These are phyloP conservation scores for Ophraella communa DNA, from an alignment of 2,888 invertebrate genomes.

Conservation along the genomic window DNA sequence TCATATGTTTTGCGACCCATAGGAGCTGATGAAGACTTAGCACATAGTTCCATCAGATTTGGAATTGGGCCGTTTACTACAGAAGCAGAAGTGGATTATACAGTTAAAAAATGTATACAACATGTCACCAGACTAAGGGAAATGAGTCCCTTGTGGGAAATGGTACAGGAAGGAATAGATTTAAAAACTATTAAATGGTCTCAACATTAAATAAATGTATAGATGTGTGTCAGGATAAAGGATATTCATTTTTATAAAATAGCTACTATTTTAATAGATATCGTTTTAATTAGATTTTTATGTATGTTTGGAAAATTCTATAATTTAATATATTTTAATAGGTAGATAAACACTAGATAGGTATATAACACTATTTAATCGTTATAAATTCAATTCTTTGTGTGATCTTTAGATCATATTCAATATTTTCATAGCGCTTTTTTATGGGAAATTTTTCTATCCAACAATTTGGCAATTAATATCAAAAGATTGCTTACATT, in stretches of 20 bases:
- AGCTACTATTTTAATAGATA: not conserved
- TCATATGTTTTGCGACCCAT: slow-evolving; percentile 98
- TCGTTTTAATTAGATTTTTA: too few species aligned
- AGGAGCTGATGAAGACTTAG: slow-evolving; percentile 97
- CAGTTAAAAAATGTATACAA: slow-evolving; percentile 87
- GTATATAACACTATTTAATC: too few species aligned
- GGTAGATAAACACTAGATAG: too few species aligned
- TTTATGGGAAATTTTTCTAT: too few species aligned
- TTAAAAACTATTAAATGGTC: slow-evolving; percentile 97
- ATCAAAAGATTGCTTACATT: too few species aligned
- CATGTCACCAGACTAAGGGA: slow-evolving; percentile 90
- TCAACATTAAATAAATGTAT: slow-evolving; percentile 75
- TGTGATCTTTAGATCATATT: too few species aligned
- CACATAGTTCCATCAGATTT: slow-evolving; percentile 98
- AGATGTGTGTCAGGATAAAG: not conserved
- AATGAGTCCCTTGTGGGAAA: slow-evolving; percentile 99
- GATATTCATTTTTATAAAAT: not conserved
- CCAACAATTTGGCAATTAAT: too few species aligned
- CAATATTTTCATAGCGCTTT: too few species aligned
- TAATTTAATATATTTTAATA: too few species aligned
- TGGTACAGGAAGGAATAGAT: slow-evolving; percentile 98
- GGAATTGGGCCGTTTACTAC: slow-evolving; percentile 98
- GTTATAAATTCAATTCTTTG: too few species aligned
- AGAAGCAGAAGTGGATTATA: slow-evolving; percentile 92
- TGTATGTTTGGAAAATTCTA: too few species aligned